Evolutionary conservation across 1,140 invertebrate genomes (phyloP).

Genomic region (Antheraea mylitta): DNA sequence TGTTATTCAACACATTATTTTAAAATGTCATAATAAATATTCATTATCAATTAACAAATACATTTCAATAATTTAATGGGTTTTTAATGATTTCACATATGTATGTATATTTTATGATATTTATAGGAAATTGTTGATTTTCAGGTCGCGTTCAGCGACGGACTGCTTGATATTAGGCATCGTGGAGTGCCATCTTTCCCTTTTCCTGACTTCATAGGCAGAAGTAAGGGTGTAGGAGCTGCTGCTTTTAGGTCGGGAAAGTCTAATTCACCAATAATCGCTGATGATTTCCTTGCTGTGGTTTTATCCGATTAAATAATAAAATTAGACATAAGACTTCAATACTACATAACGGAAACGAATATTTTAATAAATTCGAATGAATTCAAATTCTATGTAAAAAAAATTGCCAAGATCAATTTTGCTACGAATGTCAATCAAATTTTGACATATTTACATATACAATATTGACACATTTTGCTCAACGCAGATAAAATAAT

Average conservation of each 20-base stretch:
- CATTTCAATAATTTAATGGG: background rate
- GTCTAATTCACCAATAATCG: constrained; percentile 19
- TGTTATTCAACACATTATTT: background rate
- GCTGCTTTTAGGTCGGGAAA: constrained; percentile 44
- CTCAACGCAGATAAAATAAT: no score
- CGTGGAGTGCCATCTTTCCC: constrained; percentile 58
- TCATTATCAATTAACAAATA: background rate
- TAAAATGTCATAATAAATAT: background rate
- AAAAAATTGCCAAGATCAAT: background rate
- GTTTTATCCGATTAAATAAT: constrained; percentile 1
- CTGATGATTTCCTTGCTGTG: constrained; percentile 57
- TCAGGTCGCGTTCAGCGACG: constrained; percentile 53
- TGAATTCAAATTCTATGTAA: background rate
- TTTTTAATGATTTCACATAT: background rate
- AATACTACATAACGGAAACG: background rate
- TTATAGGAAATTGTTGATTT: constrained; percentile 19
- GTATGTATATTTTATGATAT: background rate
- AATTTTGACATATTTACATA: background rate
- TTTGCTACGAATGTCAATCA: background rate
- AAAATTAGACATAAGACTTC: background rate
- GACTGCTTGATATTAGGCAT: constrained; percentile 55
- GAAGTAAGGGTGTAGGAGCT: constrained; percentile 52
- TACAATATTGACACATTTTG: no score
- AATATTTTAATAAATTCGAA: background rate
- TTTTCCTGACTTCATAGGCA: constrained; percentile 45